Evolutionary conservation across 2,797 vertebrate species (phyloP).

Genomic region (Rhynchonycteris naso): DNA sequence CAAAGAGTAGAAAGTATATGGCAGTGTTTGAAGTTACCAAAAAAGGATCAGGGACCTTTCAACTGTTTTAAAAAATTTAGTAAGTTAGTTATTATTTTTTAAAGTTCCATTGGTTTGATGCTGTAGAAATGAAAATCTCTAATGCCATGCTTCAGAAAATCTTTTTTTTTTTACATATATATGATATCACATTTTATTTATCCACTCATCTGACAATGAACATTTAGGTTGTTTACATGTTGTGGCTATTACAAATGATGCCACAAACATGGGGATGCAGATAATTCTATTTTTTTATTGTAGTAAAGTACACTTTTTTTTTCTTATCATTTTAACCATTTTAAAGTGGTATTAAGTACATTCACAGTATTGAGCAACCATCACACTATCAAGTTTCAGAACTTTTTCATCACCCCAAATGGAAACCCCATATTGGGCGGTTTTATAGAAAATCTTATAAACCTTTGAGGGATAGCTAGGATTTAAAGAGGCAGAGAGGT

Average conservation of each 20-base stretch:
- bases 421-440: background rate
- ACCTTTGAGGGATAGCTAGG: background rate
- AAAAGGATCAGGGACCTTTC: fast-evolving
- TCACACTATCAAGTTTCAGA: background rate
- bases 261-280: too few relatives aligned
- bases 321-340: background rate
- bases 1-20: fast-evolving
- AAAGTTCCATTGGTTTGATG: background rate
- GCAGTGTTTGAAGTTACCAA: fast-evolving
- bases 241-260: too few relatives aligned
- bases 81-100: background rate
- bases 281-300: too few relatives aligned
- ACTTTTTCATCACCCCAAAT: background rate
- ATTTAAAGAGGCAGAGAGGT: background rate
- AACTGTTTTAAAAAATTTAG: fast-evolving
- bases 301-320: background rate
- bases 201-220: too few relatives aligned
- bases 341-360: background rate
- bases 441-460: background rate
- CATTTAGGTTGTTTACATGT: too few relatives aligned
- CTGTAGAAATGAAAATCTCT: fast-evolving
- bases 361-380: background rate
- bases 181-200: too few relatives aligned
- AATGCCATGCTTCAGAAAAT: fast-evolving
- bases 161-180: too few relatives aligned